Evolutionary conservation across 30 jellyfish, hydroid and myxozoan genomes (phyloP).

Genomic region (Morbakka virulenta): DNA sequence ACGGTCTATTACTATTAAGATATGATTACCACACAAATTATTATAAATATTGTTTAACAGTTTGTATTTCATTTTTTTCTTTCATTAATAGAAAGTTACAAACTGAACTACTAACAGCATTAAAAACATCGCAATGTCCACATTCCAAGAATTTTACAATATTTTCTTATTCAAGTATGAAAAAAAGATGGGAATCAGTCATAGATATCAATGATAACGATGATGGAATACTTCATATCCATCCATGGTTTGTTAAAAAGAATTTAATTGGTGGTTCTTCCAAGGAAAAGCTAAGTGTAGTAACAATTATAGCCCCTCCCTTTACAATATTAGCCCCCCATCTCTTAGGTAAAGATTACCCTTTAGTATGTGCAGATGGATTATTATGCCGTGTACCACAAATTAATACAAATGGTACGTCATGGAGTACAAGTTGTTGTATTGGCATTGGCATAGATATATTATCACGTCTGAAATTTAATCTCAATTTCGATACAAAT

Average conservation of each 20-base stretch:
- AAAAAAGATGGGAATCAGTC: neutral
- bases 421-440: conserved; percentile 75
- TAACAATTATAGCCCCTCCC: conserved; percentile 38
- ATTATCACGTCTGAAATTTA: conserved; percentile 11
- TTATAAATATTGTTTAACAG: no score
- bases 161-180: neutral
- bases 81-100: neutral
- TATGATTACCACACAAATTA: no score
- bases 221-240: neutral
- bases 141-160: neutral
- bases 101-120: neutral
- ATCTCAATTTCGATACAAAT: conserved; percentile 22
- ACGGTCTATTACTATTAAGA: no score
- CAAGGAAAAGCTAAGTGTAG: conserved; percentile 15
- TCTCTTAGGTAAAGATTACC: neutral
- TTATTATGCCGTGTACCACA: conserved; percentile 20
- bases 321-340: neutral
- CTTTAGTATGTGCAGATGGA: conserved; percentile 25
- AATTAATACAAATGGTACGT: neutral
- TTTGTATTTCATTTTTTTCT: neutral
- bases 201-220: neutral
- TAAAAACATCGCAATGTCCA: neutral
- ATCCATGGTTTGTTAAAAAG: neutral
- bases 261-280: neutral
- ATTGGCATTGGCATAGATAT: conserved; percentile 77